Conservation (phyloP, 2,113 vertebrate species). For the Nettapus auritus region DNA sequence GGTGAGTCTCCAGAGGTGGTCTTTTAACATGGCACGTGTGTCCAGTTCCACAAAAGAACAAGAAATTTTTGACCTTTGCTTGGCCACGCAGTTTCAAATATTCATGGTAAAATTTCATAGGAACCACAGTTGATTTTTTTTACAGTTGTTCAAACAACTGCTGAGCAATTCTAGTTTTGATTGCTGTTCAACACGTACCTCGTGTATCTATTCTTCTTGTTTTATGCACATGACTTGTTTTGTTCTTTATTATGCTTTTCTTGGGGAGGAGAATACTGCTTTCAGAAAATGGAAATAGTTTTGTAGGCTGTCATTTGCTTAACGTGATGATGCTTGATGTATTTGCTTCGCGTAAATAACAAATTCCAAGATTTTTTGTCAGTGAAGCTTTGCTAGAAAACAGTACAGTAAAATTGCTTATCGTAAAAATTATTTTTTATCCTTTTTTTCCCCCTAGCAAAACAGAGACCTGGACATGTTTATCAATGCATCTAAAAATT, state of each 20-base stretch:
- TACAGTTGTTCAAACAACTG: neutral
- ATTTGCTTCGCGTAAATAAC: neutral
- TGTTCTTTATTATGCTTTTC: neutral
- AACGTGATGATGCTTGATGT: neutral
- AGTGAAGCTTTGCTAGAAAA: neutral
- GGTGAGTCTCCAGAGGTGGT: fast-evolving
- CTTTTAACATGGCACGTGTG: fast-evolving
- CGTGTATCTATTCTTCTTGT: neutral
- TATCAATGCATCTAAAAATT: slow-evolving; percentile 98
- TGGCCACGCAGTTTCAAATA: neutral
- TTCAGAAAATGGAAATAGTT: neutral
- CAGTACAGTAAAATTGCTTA: neutral
- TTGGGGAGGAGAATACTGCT: neutral
- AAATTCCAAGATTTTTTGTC: neutral
- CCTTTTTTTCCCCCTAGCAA: slow-evolving; percentile 78
- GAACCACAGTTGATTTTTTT: neutral
- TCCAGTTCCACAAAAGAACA: neutral
- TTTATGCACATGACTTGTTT: fast-evolving
- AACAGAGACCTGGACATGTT: slow-evolving; percentile 98
- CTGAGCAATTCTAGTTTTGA: neutral
- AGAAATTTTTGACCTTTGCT: neutral
- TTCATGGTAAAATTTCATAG: neutral
- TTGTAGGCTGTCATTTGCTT: neutral
- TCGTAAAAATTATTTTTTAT: neutral
- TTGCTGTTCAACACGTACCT: neutral